Base-by-base conservation (phyloP, 2,113 vertebrate genomes). In the Polypterus bichir region DNA sequence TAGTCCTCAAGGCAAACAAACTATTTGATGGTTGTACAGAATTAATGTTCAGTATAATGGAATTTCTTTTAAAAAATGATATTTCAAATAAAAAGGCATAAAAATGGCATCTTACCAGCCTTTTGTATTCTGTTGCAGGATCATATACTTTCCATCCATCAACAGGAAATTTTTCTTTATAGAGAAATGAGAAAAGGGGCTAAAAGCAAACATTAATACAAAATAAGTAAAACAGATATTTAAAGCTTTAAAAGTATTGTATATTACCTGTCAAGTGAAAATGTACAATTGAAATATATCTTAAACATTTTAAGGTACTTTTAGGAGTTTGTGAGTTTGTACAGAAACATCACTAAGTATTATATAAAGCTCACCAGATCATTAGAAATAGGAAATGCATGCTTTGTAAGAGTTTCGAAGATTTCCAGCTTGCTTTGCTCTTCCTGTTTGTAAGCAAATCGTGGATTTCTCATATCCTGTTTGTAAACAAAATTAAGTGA, bases 141-240 rank as follows among this genome's bases (percentile, higher is more conserved):
- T 98, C 96, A 59, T 94, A 98, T 9, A 97, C 89, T 77, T 97
- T 97, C 96, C 96, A 98, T 64, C 94, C 94, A 47, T 97, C 91
- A 64, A 79, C 70, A 65, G 91, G 79, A 82, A 91, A 98, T 66
- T 87, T 86, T 74, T 97, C 93, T 74, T 91, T 91, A 76, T 97
- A 97, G 62, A 67, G 85, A 77, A 96, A 93, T 56, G 94, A 90
- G 81, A 98, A 98, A 64, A 93, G 74, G 5, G 84, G 77, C 94
- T 98, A 68, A 59, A 81, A 61, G 63, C 48, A 72, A 65, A 27
- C 27, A 27, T 27, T 27, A 27, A 27, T 27, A 27, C 27, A 27
- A 27, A 27, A 27, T 27, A 27, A 27, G 27, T 27, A 27, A 27
- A 27, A 27, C 27, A 27, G 27, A 27, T 27, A 27, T 27, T 27